Percentiles rank a stretch among this genome's conserved stretches.
These are phyloP conservation scores for Scolopax mira DNA, from an alignment of 2,113 vertebrate species.

Conservation along the genomic window DNA sequence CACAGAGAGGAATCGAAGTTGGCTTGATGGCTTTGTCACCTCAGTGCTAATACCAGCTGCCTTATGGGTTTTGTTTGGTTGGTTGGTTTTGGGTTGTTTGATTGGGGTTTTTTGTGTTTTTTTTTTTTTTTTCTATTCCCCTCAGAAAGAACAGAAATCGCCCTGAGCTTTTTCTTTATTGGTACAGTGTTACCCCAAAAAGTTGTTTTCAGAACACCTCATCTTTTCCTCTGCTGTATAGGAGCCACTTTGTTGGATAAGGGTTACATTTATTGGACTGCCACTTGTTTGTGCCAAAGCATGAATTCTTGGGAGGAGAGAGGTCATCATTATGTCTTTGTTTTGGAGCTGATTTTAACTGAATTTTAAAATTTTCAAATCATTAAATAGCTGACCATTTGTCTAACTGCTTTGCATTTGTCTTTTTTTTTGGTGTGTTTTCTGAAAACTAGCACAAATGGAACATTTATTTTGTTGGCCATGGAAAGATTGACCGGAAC, in stretches of 20 bases:
- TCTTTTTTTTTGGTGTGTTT: constrained; percentile 25
- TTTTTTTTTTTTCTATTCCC: background rate
- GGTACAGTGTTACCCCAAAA: background rate
- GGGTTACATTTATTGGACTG: background rate
- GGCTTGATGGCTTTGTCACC: background rate
- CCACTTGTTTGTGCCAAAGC: constrained; percentile 16
- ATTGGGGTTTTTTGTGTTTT: background rate
- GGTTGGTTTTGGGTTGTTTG: too few relatives aligned
- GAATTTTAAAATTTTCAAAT: constrained; percentile 1
- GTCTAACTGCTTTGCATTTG: constrained; percentile 40
- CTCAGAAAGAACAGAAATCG: background rate
- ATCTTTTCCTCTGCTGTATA: background rate
- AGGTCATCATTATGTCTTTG: constrained; percentile 36
- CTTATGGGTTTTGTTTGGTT: background rate
- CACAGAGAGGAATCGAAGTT: background rate
- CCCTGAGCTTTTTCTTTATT: background rate
- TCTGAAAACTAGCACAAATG: constrained; percentile 19
- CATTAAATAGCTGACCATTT: constrained; percentile 50
- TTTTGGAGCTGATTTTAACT: constrained; percentile 36
- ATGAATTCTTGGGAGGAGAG: constrained; percentile 25
- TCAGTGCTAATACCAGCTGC: background rate
- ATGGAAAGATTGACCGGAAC: background rate
- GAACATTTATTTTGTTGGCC: constrained; percentile 17
- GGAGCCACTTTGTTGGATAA: background rate
- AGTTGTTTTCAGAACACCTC: background rate